Percentiles rank a stretch among this genome's conserved stretches.
Conservation (phyloP, 1,140 invertebrate species). For the Episyrphus balteatus region DNA sequence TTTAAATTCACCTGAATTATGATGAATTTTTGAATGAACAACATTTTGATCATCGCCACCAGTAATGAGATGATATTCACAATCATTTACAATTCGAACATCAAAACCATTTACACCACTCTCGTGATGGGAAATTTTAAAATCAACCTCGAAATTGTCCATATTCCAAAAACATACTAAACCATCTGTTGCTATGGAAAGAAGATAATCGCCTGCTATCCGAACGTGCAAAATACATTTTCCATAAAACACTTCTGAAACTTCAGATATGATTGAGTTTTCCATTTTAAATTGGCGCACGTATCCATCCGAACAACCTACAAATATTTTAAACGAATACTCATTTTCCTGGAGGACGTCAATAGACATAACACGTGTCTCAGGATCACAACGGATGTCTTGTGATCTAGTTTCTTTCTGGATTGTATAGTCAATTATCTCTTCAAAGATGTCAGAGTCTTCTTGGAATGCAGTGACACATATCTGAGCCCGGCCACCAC, state of each 20-base stretch:
- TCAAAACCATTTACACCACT: constrained; percentile 26
- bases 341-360: neutral
- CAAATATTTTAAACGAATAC: constrained; percentile 12
- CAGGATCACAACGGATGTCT: constrained; percentile 7
- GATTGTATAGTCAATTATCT: constrained; percentile 15
- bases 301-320: constrained; percentile 25
- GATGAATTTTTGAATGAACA: constrained; percentile 9
- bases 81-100: constrained; percentile 1
- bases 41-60: constrained; percentile 31
- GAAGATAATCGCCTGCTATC: constrained; percentile 5
- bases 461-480: constrained; percentile 20
- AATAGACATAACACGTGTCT: constrained; percentile 27
- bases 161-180: constrained; percentile 17
- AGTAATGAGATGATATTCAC: constrained; percentile 17
- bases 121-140: constrained; percentile 16
- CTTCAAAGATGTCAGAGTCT: constrained; percentile 5
- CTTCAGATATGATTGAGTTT: neutral
- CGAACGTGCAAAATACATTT: constrained; percentile 20
- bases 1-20: neutral
- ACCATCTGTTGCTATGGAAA: constrained; percentile 23
- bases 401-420: neutral
- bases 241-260: constrained; percentile 10
- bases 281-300: constrained; percentile 14
- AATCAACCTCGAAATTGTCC: constrained; percentile 2
- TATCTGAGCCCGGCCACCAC: constrained; percentile 26